Percentiles rank a stretch among this genome's conserved stretches.
Evolutionary conservation across 1,140 invertebrate genomes (phyloP).

Genomic region (Onthophagus taurus): DNA sequence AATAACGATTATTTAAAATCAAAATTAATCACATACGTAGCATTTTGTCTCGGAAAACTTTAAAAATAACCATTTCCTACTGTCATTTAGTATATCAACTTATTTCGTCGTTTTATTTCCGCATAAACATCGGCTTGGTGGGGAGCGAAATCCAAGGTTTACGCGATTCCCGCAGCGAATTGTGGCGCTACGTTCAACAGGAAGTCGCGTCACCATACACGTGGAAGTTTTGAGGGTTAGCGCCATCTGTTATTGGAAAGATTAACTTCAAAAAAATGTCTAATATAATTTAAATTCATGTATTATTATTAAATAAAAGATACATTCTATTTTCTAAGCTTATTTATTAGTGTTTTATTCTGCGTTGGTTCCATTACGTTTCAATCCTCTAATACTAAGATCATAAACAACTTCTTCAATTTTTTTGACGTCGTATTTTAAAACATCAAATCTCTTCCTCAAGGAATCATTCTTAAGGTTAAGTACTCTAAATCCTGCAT

Average conservation of each 20-base stretch:
- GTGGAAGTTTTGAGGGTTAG: slow-evolving; percentile 8
- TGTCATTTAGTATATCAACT: neutral
- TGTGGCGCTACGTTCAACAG: slow-evolving; percentile 1
- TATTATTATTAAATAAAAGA: no score
- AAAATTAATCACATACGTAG: neutral
- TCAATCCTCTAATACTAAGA: slow-evolving; percentile 73
- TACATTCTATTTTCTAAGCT: no score
- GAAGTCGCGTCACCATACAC: slow-evolving; percentile 8
- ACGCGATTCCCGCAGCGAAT: neutral
- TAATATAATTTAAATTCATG: no score
- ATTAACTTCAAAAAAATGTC: no score
- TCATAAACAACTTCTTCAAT: slow-evolving; percentile 94
- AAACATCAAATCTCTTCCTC: slow-evolving; percentile 76
- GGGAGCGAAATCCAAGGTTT: slow-evolving; percentile 1
- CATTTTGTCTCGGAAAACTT: neutral
- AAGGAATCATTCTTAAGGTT: slow-evolving; percentile 88
- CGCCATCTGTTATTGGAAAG: no score
- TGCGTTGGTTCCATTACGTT: slow-evolving; percentile 20
- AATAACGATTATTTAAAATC: neutral
- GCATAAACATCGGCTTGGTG: slow-evolving; percentile 1
- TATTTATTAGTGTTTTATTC: no score
- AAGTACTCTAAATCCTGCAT: slow-evolving; percentile 77
- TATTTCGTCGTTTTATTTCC: neutral
- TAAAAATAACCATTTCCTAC: slow-evolving; percentile 1
- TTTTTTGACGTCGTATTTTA: slow-evolving; percentile 92